These are phyloP conservation scores for Lamellibrachia satsuma DNA, from an alignment of 2,888 invertebrate species.

Conservation along the genomic window DNA sequence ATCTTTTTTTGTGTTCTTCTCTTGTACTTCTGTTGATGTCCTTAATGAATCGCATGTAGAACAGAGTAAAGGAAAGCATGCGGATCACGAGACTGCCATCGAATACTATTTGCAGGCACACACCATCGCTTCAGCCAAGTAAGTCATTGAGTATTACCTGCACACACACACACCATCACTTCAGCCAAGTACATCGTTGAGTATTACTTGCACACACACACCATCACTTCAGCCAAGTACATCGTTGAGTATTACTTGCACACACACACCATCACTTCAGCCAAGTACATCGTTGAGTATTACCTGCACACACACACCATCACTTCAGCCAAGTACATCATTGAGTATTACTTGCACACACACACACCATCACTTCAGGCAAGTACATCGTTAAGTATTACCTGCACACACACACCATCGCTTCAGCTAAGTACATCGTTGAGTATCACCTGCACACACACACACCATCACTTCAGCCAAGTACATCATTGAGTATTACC, in stretches of 20 bases:
- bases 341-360: neutral
- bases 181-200: neutral
- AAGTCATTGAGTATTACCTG: constrained; percentile 41
- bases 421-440: neutral
- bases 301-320: neutral
- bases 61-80: constrained; percentile 57
- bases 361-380: neutral
- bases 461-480: neutral
- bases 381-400: neutral
- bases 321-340: neutral
- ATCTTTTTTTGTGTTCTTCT: neutral
- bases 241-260: neutral
- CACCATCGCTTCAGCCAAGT: constrained; percentile 60
- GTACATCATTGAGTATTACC: neutral
- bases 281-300: neutral
- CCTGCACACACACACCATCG: neutral
- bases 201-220: neutral
- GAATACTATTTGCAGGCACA: constrained; percentile 62
- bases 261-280: neutral
- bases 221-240: neutral
- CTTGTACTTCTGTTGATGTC: neutral
- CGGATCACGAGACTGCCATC: constrained; percentile 60
- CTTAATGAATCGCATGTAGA: constrained; percentile 44
- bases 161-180: neutral
- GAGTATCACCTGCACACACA: neutral